Base-by-base conservation (phyloP, 2,113 vertebrate genomes). In the Chionis minor region DNA sequence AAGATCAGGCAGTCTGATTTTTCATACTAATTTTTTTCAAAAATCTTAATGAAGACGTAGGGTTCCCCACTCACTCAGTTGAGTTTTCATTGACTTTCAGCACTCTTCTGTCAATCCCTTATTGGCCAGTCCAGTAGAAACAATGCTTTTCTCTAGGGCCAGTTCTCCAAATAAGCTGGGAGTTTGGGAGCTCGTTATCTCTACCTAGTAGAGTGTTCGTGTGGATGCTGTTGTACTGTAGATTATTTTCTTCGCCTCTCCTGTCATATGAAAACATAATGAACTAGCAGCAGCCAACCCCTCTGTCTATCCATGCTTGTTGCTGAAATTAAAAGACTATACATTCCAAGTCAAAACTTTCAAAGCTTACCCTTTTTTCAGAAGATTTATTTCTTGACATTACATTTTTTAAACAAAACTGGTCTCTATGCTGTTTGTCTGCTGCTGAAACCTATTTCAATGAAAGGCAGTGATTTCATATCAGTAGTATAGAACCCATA, bases 21-120 rank as follows among this genome's bases (percentile, higher is more conserved):
- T 59, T 18, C 18, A 6, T 21, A 69, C 6, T 74, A 14, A 35
- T 35, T 71, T 92, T 71, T 92, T 20, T 4, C 8, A n/a, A 88
- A 78, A 28, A 42, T 33, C 33, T 63, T 59, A n/a, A 8, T 69
- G 35, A 70, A 84, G n/a, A 52, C 0, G 0, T 32, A 49, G 19
- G 14, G 5, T 32, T 75, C 93, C 13, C 59, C 15, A 38, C 38
- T 65, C 44, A 65, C 20, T 56, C 62, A 13, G 7, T 6, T 80
- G 67, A 84, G 27, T 42, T 81, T 69, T 61, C 28, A 47, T 2
- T 75, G 28, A 12, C 6, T 67, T 71, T 52, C 9, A 14, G 17
- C 59, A 20, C 59, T 85, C 32, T 51, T 81, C 33, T 74, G 1
- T 21, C 33, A 85, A 7, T 40, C 17, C 9, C 35, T 44, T 32